Evolutionary conservation across 2,113 vertebrate genomes (phyloP), one percentile per base, ranked within the genome.

Genomic region (Synodontis membranacea): DNA sequence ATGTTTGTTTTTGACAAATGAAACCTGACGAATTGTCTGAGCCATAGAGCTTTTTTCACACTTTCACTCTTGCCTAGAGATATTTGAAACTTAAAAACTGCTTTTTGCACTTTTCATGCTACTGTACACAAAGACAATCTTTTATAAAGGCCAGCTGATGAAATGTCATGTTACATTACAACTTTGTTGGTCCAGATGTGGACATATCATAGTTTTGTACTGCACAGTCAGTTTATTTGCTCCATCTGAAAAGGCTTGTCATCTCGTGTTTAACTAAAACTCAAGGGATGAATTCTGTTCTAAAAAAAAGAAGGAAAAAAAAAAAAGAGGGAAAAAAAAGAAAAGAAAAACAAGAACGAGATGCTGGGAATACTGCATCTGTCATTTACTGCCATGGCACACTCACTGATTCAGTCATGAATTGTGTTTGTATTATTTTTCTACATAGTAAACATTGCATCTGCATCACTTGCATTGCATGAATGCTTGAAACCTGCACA

Each of bases 71-170:
- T 81, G 76, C 76, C 60, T 80, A 72, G 62, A 58, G 60, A 86
- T 64, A 74, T 60, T 79, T 79, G 19, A 64, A 48, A 37, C 48
- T 37, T 37, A 81, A 80, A 72, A 72, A 80, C 78, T 58, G 85
- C 78, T 80, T 86, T 82, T 81, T 82, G 79, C 64, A 86, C 79
- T 86, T 86, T 86, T 86, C 64, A 72, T 58, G 85, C 85, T 72
- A 86, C 85, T 86, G 85, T 82, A 82, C 78, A 86, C 37, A 81
- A 60, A 64, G 52, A 86, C 42, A 86, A 81, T 82, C 50, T 82
- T 70, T 80, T 79, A 52, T 86, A 68, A 80, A 80, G 28, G 31
- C 74, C 76, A 80, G 70, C 58, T 86, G 76, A 56, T 82, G 79
- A 82, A 70, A 82, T 58, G 39, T 82, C 37, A 70, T 42, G 34